Evolutionary conservation across 2,888 invertebrate genomes (phyloP), one percentile per base, ranked within the genome.

Genomic region (Pantelozetes paolii): DNA sequence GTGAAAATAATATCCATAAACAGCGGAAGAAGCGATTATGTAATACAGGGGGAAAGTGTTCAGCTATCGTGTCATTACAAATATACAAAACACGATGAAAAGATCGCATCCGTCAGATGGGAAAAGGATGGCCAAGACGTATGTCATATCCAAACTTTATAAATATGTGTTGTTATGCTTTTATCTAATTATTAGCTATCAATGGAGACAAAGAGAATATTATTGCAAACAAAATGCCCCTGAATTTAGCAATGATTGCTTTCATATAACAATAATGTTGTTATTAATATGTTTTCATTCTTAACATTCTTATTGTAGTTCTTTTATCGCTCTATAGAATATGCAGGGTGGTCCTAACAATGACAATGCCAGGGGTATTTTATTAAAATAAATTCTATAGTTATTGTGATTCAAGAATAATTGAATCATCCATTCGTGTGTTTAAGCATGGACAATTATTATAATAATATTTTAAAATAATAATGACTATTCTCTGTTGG

Each of bases 41-140:
- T 78, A 50, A 73, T 78, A 23, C 74, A 76, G 28, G 78, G 78
- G 2, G 78, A 78, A 59, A 62, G 74, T 6, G 78, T 77, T 2
- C 75, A 74, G n/a, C 67, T 78, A n/a, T 74, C 76, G 9, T 78
- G 78, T 57, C 74, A 72, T 57, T 78, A 77, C 72, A 48, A 77
- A 23, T n/a, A 73, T 2, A 59, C 45, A 42, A 76, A 76, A 30
- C 72, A 75, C 0, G 67, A 64, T 0, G 78, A 78, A 50, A 73
- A 73, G 36, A 75, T 78, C 15, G 70, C 73, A n/a, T 72, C 76
- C 54, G 76, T 79, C 23, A 75, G 75, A 32, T 78, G 78, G 77
- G 71, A 76, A 40, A 78, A 77, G 50, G 78, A 79, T 71, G 78
- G 76, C 18, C 50, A 71, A n/a, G 75, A 77, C 59, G 75, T 75